Percentiles rank a stretch among this genome's conserved stretches.
These are phyloP conservation scores for Thalassophryne amazonica DNA, from an alignment of 2,797 vertebrate species.

Conservation along the genomic window DNA sequence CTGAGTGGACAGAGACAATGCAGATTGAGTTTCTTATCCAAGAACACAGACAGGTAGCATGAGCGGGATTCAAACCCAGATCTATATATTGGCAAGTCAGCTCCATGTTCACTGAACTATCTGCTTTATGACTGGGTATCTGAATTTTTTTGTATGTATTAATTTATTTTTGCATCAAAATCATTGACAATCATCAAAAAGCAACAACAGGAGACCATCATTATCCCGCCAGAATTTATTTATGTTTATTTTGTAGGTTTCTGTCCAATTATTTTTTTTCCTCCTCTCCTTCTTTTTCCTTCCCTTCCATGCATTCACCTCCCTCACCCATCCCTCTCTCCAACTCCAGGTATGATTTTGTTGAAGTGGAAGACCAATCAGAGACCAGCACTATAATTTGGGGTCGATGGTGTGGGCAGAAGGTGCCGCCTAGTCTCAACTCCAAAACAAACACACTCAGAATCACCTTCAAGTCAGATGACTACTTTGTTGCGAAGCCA, in stretches of 20 bases:
- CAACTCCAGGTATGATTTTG: conserved; percentile 89
- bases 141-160: too few relatives aligned
- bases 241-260: neutral
- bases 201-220: too few relatives aligned
- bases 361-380: conserved; percentile 92
- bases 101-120: too few relatives aligned
- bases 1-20: too few relatives aligned
- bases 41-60: too few relatives aligned
- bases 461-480: conserved; percentile 95
- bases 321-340: neutral
- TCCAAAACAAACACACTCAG: conserved; percentile 89
- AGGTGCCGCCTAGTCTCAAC: conserved; percentile 85
- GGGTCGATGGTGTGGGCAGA: conserved; percentile 95
- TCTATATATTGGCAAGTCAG: too few relatives aligned
- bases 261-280: neutral
- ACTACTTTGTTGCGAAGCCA: conserved; percentile 96
- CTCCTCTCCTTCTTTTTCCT: neutral
- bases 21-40: too few relatives aligned
- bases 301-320: neutral
- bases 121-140: too few relatives aligned
- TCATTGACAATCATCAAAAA: too few relatives aligned
- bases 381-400: conserved; percentile 89
- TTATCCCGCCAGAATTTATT: too few relatives aligned
- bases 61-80: too few relatives aligned
- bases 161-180: too few relatives aligned